Evolutionary conservation across 2,113 vertebrate species (phyloP).

Genomic region (Archocentrus centrarchus): DNA sequence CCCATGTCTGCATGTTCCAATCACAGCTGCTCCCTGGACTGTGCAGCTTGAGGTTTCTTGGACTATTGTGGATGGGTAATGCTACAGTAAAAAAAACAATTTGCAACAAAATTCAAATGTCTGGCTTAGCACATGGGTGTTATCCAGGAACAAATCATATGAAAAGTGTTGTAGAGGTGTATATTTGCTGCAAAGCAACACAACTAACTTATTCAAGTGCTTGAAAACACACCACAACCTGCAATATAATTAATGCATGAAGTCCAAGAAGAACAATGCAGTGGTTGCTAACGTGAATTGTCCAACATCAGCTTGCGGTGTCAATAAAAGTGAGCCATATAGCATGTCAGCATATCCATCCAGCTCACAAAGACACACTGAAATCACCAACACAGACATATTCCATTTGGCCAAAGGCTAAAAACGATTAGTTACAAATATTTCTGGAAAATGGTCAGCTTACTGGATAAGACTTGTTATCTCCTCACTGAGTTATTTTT

Average conservation of each 20-base stretch:
- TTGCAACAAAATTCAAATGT: not conserved
- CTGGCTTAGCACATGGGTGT: not conserved
- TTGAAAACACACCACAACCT: not conserved
- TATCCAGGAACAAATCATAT: not conserved
- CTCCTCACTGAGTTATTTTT: not conserved
- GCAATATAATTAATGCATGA: not conserved
- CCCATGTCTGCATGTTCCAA: not conserved
- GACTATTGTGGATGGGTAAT: not conserved
- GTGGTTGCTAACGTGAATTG: not conserved
- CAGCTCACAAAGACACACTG: not conserved
- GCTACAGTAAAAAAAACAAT: not conserved
- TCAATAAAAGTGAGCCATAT: too few relatives aligned
- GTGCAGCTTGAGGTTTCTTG: not conserved
- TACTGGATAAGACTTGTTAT: not conserved
- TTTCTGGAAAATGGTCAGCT: not conserved
- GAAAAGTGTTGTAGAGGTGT: not conserved
- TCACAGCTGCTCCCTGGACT: not conserved
- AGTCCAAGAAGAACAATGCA: not conserved
- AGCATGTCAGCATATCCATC: too few relatives aligned
- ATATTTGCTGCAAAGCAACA: not conserved
- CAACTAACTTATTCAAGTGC: not conserved
- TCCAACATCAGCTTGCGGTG: not conserved
- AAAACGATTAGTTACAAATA: not conserved
- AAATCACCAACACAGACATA: not conserved
- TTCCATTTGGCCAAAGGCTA: not conserved